Base-by-base conservation (phyloP, 2,797 vertebrate species). In the Peromyscus eremicus region DNA sequence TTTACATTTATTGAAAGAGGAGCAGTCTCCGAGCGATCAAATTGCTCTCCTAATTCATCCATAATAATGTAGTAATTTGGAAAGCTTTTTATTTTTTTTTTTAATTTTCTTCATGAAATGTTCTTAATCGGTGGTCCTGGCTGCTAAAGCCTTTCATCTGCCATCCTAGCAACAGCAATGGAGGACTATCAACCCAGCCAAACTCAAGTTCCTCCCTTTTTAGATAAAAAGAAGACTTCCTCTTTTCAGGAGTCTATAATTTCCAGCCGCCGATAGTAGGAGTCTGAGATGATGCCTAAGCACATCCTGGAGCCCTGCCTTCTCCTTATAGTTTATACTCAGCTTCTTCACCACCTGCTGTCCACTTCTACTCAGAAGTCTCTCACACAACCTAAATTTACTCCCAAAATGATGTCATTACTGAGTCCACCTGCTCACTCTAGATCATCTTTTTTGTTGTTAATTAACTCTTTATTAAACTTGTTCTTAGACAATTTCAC, bases 1-100 rank as follows among this genome's bases (percentile, higher is more conserved):
- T 98, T 98, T 97, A 97, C 19, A 94, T 97, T 98, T 98, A 94
- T 97, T 97, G 96, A 97, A 82, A 82, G 98, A 97, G 70, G 76
- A 97, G 91, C 87, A 97, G 66, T 96, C 98, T 98, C 90, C 77
- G 97, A 98, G 92, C 37, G 94, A 98, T 98, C 96, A 97, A 96
- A 96, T 92, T 97, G 94, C 95, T 96, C 84, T 94, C 92, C 97
- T 98, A 98, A 95, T 96, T 97, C 93, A 96, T 19, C 98, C 71
- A 80, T 89, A 95, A 96, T 95, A 98, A 98, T 97, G 70, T 75
- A 79, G 97, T 94, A 97, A 97, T 97, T 98, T 97, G 95, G 91
- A 94, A 68, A 95, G 91, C 77, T 94, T 94, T 96, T 96, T 97
- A 95, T 79, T 88, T 86, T 49, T 86, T 49, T 97, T 25, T 97